phyloP scores from a whole-genome alignment of 2,888 invertebrate genomes.

The Sicus ferrugineus region DNA sequence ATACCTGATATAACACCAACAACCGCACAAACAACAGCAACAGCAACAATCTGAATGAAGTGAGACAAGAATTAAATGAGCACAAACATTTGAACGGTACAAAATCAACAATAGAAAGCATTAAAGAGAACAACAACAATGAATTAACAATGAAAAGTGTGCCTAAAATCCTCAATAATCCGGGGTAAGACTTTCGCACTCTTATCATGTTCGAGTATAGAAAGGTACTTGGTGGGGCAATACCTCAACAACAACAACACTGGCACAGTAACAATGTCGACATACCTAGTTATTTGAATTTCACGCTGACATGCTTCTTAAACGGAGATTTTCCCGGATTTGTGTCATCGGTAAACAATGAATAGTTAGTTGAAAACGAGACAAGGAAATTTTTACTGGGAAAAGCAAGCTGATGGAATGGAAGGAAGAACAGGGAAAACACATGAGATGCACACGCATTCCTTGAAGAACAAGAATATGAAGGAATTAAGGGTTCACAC shows the following conservation, averaged over 20 bases:
- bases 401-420: neutral
- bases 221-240: conserved; percentile 7
- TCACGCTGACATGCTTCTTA: conserved; percentile 31
- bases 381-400: neutral
- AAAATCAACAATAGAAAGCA: neutral
- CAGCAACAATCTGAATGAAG: neutral
- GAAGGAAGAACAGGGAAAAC: neutral
- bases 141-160: conserved; percentile 20
- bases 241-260: conserved; percentile 2
- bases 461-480: neutral
- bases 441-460: too few species aligned
- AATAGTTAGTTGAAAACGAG: neutral
- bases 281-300: conserved; percentile 27
- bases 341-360: conserved; percentile 1
- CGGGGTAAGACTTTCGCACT: conserved; percentile 18
- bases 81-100: neutral
- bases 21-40: neutral
- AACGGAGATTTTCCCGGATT: conserved; percentile 24
- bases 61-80: conserved; percentile 15
- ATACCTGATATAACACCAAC: neutral
- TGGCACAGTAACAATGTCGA: too few species aligned
- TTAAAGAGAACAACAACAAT: neutral
- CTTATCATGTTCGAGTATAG: conserved; percentile 8
- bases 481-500: neutral
- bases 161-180: conserved; percentile 26